Base-by-base conservation (phyloP, 2,797 vertebrate genomes). In the Chelidonichthys spinosus region DNA sequence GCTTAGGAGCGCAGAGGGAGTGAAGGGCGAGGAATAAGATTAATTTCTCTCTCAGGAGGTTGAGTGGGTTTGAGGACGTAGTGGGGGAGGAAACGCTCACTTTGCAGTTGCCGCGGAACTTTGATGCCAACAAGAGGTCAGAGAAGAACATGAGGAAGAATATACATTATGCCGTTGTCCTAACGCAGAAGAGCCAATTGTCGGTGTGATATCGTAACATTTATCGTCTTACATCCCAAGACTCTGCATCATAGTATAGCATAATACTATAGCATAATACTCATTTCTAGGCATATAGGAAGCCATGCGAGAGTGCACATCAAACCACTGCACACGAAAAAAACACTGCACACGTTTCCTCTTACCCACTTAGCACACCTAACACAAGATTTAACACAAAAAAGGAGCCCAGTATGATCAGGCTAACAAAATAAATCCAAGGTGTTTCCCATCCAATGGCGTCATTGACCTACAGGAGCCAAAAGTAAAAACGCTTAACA, bases 311-410 rank as follows among this genome's bases (percentile, higher is more conserved):
- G 33, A 37, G n/a, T 60, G 54, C 63, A 79, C 77, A 18, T 36
- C 71, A 86, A 79, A 56, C 37, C 72, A 80, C 72, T 70, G 61
- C 74, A 74, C 49, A 71, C 83, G 85, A 18, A 59, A 89, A 88
- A 85, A 72, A 89, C 93, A 94, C 87, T 6, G 83, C 91, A 94
- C 87, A 93, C 33, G 58, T 66, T 62, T 91, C 90, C 91, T 96
- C 97, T 99, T 99, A 99, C 97, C 97, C 97, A 96, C 97, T 99
- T 87, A 98, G 96, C 85, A 99, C 98, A 97, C 97, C 98, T 95
- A 99, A 95, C 93, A 99, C 98, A 92, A 99, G 97, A 95, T 99
- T 99, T 95, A 99, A 96, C 92, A 99, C 97, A 93, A 99, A 99
- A 97, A 99, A 98, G 94, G 97, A 98, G 93, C 98, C 98, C 93